These are phyloP conservation scores for Myotis davidii DNA, from an alignment of 2,113 vertebrate genomes.

Conservation along the genomic window DNA sequence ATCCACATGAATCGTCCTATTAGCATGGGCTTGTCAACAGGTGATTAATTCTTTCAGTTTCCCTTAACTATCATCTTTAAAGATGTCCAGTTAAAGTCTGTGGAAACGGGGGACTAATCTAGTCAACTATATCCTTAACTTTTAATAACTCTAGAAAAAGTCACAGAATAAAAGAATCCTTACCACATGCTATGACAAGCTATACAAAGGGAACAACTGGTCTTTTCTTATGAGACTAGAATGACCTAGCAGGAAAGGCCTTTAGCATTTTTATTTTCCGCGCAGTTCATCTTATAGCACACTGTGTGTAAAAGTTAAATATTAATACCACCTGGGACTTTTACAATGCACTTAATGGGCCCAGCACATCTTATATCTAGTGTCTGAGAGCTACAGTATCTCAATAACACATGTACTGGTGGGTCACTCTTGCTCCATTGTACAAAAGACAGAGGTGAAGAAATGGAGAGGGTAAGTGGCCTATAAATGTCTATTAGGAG, in stretches of 20 bases:
- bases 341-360: slow-evolving; percentile 10
- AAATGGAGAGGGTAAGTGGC: background rate
- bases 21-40: background rate
- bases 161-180: slow-evolving; percentile 43
- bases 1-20: background rate
- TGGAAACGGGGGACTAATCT: slow-evolving; percentile 38
- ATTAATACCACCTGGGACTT: slow-evolving; percentile 32
- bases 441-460: slow-evolving; percentile 4
- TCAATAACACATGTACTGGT: background rate
- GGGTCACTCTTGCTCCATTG: background rate
- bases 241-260: slow-evolving; percentile 49
- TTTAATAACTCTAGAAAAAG: slow-evolving; percentile 39
- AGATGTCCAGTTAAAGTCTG: slow-evolving; percentile 29
- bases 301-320: slow-evolving; percentile 42
- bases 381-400: background rate
- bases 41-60: slow-evolving; percentile 20
- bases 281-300: slow-evolving; percentile 14
- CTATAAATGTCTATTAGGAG: background rate
- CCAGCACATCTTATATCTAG: slow-evolving; percentile 33
- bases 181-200: background rate
- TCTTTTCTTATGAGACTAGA: slow-evolving; percentile 56
- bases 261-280: slow-evolving; percentile 68
- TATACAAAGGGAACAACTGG: slow-evolving; percentile 41
- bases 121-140: slow-evolving; percentile 46
- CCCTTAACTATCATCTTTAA: background rate